Conservation (phyloP, 1,140 invertebrate genomes). For the Calliopsis andreniformis region DNA sequence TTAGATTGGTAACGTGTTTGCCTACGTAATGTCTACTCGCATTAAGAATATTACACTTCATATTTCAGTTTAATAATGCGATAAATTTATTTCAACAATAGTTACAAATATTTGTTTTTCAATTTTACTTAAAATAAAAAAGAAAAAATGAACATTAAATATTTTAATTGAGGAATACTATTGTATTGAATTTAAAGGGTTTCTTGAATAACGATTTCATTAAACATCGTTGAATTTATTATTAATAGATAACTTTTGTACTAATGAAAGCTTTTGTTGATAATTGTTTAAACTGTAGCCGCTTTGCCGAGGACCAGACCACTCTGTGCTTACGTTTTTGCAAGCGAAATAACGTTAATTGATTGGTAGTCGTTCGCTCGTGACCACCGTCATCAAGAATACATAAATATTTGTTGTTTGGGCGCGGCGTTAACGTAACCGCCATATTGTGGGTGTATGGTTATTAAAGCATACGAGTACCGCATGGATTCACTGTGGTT, state of each 20-base stretch:
- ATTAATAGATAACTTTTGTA: neutral
- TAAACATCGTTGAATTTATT: no score
- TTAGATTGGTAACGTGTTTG: neutral
- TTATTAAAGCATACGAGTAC: constrained; percentile 67
- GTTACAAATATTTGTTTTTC: no score
- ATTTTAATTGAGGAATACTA: no score
- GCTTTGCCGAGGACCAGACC: neutral
- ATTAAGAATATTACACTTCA: neutral
- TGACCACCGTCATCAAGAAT: constrained; percentile 63
- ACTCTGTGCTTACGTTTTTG: constrained; percentile 39
- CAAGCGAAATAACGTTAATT: constrained; percentile 63
- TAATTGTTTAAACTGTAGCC: constrained; percentile 5
- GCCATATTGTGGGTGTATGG: constrained; percentile 60
- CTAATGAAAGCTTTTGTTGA: neutral
- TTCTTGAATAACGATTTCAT: no score
- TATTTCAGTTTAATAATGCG: no score
- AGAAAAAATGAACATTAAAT: no score
- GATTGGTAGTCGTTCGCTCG: constrained; percentile 63
- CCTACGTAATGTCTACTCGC: neutral
- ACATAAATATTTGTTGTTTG: constrained; percentile 73
- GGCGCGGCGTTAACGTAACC: constrained; percentile 56
- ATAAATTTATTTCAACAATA: no score
- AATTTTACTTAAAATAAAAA: no score
- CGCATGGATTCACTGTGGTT: constrained; percentile 56
- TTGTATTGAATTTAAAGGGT: no score